A percentile compares a stretch with the other conserved stretches of the same genome.
phyloP scores from a whole-genome alignment of 1,140 invertebrate species.

The Scaptomyza hsui region DNA sequence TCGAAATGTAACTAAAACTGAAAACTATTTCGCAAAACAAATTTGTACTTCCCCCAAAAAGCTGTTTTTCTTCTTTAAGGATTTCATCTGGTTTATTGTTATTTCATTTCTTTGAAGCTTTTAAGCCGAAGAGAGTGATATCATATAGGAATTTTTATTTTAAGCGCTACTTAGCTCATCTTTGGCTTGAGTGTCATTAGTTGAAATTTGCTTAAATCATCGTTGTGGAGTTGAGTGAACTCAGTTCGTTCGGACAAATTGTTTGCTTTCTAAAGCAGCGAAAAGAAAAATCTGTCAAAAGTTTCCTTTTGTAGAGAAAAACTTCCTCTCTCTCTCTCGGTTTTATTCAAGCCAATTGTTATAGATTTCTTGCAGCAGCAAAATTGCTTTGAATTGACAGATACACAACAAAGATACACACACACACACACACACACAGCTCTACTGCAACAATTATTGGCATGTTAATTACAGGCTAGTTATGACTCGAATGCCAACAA shows the following conservation, averaged over 20 bases:
- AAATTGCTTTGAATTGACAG: slow-evolving; percentile 59
- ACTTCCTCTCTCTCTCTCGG: background rate
- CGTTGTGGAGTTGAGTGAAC: slow-evolving; percentile 24
- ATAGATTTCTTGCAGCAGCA: slow-evolving; percentile 59
- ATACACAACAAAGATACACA: slow-evolving; percentile 10
- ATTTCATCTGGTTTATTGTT: background rate
- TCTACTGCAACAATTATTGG: slow-evolving; percentile 54
- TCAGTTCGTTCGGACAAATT: slow-evolving; percentile 8
- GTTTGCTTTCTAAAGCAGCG: slow-evolving; percentile 33
- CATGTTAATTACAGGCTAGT: slow-evolving; percentile 75
- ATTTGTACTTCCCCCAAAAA: too few relatives aligned
- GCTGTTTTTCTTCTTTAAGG: too few relatives aligned
- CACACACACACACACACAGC: slow-evolving; percentile 26
- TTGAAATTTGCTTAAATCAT: slow-evolving; percentile 11
- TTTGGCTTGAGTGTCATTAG: slow-evolving; percentile 5
- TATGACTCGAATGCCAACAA: slow-evolving; percentile 75
- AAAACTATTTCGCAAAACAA: too few relatives aligned
- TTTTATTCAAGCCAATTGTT: slow-evolving; percentile 19
- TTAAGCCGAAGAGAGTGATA: too few relatives aligned
- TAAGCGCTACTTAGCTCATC: background rate
- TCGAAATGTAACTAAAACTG: too few relatives aligned
- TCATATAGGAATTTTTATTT: background rate
- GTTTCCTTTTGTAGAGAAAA: too few relatives aligned
- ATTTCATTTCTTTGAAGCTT: too few relatives aligned
- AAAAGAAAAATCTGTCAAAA: slow-evolving; percentile 34